A percentile compares a stretch with the other conserved stretches of the same genome.
phyloP scores from a whole-genome alignment of 2,113 vertebrate genomes.

The Labeo rohita region DNA sequence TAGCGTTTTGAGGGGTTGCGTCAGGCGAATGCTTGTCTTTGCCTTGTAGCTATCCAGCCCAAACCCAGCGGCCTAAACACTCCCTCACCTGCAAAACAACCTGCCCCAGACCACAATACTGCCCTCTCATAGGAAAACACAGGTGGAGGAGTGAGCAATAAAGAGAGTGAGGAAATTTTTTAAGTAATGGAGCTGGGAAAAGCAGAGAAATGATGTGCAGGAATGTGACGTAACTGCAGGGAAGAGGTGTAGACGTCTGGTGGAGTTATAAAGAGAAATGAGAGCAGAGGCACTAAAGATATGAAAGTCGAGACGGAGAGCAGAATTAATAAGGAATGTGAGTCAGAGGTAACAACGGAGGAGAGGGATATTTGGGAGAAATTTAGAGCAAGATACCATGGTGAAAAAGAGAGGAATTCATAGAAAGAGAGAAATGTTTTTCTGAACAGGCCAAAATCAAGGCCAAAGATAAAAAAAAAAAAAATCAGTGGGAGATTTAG shows the following conservation, averaged over 20 bases:
- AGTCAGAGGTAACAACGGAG: neutral
- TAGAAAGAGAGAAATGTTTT: neutral
- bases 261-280: neutral
- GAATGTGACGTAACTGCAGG: neutral
- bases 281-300: neutral
- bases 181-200: neutral
- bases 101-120: constrained; percentile 47
- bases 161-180: neutral
- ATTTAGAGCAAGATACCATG: neutral
- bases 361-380: neutral
- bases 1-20: constrained; percentile 33
- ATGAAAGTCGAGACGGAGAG: neutral
- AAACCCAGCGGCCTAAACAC: constrained; percentile 22
- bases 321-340: constrained; percentile 5
- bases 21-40: constrained; percentile 29
- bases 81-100: constrained; percentile 39
- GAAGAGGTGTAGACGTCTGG: constrained; percentile 20
- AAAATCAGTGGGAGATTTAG: neutral
- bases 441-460: neutral
- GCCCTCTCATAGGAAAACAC: constrained; percentile 56
- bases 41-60: neutral
- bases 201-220: constrained; percentile 1
- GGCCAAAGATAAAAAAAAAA: neutral
- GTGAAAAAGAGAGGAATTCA: neutral
- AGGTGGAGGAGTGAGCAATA: neutral